A percentile compares a stretch with the other conserved stretches of the same genome.
Conservation (phyloP, 2,888 invertebrate species). For the Chesias legatella region DNA sequence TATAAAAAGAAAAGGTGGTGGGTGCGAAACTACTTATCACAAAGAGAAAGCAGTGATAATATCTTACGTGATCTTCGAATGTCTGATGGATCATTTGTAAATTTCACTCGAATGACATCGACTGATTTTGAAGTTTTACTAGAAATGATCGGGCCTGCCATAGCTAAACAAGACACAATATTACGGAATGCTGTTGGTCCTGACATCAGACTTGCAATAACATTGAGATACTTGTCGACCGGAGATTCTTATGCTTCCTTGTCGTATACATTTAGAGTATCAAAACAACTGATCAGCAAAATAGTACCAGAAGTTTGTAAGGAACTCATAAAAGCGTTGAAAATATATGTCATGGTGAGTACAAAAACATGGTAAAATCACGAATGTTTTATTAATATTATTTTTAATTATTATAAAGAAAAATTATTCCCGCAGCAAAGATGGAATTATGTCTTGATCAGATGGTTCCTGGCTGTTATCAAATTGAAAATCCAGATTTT, state of each 20-base stretch:
- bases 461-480: slow-evolving; percentile 2
- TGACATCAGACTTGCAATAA: slow-evolving; percentile 26
- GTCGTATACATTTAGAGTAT: slow-evolving; percentile 31
- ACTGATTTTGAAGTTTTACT: too few relatives aligned
- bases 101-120: too few relatives aligned
- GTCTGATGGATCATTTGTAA: too few relatives aligned
- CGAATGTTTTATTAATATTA: too few relatives aligned
- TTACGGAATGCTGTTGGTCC: slow-evolving; percentile 24
- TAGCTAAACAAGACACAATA: too few relatives aligned
- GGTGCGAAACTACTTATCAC: background rate
- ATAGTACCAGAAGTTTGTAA: too few relatives aligned
- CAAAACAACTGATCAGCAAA: slow-evolving; percentile 28
- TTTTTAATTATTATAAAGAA: too few relatives aligned
- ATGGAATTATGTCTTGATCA: slow-evolving; percentile 2
- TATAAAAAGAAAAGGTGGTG: slow-evolving; percentile 1
- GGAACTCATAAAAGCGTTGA: slow-evolving; percentile 24
- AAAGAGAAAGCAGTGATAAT: background rate
- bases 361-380: slow-evolving; percentile 1
- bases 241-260: too few relatives aligned
- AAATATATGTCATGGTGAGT: slow-evolving; percentile 17
- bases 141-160: too few relatives aligned
- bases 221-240: too few relatives aligned
- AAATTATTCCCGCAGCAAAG: too few relatives aligned
- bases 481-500: slow-evolving; percentile 2
- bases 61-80: too few relatives aligned